These are phyloP conservation scores for Tautogolabrus adspersus DNA, from an alignment of 2,113 vertebrate species.

Conservation along the genomic window DNA sequence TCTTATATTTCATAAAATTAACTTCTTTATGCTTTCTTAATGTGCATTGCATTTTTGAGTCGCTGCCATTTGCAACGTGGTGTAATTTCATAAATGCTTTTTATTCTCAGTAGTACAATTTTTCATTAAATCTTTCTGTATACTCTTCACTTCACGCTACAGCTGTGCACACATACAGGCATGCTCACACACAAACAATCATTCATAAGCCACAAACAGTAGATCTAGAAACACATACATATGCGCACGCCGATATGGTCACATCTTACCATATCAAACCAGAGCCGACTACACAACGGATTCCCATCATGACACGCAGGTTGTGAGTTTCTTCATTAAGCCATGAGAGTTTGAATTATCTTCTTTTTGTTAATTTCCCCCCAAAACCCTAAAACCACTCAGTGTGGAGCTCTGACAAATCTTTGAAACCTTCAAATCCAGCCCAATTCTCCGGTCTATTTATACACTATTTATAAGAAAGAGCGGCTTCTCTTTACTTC, in stretches of 20 bases:
- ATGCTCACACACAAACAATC: conserved; percentile 62
- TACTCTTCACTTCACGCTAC: conserved; percentile 50
- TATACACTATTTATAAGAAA: conserved; percentile 48
- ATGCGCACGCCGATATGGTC: conserved; percentile 16
- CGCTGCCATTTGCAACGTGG: conserved; percentile 51
- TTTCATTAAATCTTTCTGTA: conserved; percentile 39
- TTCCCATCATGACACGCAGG: conserved; percentile 10
- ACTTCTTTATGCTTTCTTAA: conserved; percentile 36
- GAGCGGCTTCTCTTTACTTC: background rate
- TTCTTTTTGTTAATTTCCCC: background rate
- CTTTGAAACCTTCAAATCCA: conserved; percentile 16
- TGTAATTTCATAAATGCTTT: conserved; percentile 49
- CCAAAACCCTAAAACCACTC: no score
- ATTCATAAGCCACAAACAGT: conserved; percentile 55
- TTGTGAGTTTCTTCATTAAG: conserved; percentile 9
- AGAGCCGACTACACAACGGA: background rate
- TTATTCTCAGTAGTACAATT: conserved; percentile 25
- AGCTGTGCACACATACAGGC: conserved; percentile 58
- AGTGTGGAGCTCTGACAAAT: background rate
- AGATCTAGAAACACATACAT: conserved; percentile 54
- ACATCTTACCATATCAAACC: conserved; percentile 10
- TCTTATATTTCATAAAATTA: conserved; percentile 44
- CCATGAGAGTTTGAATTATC: background rate
- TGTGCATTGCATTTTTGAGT: conserved; percentile 42
- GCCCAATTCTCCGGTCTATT: conserved; percentile 20